A percentile compares a stretch with the other conserved stretches of the same genome.
These are phyloP conservation scores for Tetraodon nigroviridis DNA, from an alignment of 2,113 vertebrate species.

Conservation along the genomic window DNA sequence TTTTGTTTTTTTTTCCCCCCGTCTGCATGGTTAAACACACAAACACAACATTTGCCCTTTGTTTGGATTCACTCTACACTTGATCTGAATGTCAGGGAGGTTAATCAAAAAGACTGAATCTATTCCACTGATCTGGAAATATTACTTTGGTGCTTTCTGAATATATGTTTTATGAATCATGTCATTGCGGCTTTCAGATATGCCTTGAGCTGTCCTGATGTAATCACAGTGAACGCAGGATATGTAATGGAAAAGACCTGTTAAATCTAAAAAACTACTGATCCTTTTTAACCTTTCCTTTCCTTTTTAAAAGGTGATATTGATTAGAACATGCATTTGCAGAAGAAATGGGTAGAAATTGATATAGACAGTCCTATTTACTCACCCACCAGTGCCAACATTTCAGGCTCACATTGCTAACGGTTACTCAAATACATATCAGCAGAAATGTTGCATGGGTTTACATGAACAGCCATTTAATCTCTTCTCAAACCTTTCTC, in stretches of 20 bases:
- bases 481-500: slow-evolving; percentile 2
- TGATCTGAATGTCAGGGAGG: slow-evolving; percentile 38
- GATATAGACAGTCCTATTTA: slow-evolving; percentile 65
- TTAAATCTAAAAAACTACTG: slow-evolving; percentile 43
- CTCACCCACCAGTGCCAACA: slow-evolving; percentile 29
- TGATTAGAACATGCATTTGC: slow-evolving; percentile 54
- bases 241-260: slow-evolving; percentile 39
- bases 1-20: neutral
- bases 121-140: slow-evolving; percentile 34
- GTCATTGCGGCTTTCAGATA: slow-evolving; percentile 48
- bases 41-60: slow-evolving; percentile 27
- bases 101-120: slow-evolving; percentile 36
- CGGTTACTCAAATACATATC: slow-evolving; percentile 41
- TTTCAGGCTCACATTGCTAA: slow-evolving; percentile 32
- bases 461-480: slow-evolving; percentile 12
- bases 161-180: slow-evolving; percentile 48
- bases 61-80: slow-evolving; percentile 29
- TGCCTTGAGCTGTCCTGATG: slow-evolving; percentile 30
- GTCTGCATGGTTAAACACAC: slow-evolving; percentile 5
- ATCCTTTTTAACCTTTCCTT: slow-evolving; percentile 64
- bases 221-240: slow-evolving; percentile 32
- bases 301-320: slow-evolving; percentile 40
- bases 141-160: slow-evolving; percentile 39
- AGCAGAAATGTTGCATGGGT: slow-evolving; percentile 28
- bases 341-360: slow-evolving; percentile 43